Percentiles rank a stretch among this genome's conserved stretches.
These are phyloP conservation scores for Eulemur rubriventer DNA, from an alignment of 2,797 vertebrate species.

Conservation along the genomic window DNA sequence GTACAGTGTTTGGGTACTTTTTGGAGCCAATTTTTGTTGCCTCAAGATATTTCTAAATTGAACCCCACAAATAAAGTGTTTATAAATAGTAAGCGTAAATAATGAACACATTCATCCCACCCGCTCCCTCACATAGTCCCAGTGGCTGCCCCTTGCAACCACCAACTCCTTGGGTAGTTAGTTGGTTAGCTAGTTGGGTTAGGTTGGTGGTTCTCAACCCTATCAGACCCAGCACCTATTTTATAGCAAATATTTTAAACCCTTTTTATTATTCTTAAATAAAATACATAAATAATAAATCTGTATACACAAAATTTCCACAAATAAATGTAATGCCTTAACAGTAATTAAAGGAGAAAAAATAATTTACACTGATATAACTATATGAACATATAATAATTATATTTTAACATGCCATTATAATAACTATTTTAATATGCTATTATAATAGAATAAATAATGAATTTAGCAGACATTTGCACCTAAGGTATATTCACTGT, in stretches of 20 bases:
- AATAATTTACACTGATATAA: neutral
- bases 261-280: neutral
- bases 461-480: neutral
- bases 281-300: slow-evolving; percentile 17
- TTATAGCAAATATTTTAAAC: neutral
- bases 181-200: neutral
- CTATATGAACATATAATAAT: neutral
- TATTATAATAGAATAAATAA: neutral
- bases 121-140: neutral
- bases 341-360: neutral
- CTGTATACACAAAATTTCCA: neutral
- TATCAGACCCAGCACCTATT: neutral
- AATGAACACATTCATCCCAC: neutral
- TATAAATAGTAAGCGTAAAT: slow-evolving; percentile 37
- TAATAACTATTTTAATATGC: neutral
- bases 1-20: neutral
- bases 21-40: slow-evolving; percentile 4
- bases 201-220: neutral
- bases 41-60: slow-evolving; percentile 25
- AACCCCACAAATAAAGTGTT: slow-evolving; percentile 9
- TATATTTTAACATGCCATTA: neutral
- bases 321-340: neutral
- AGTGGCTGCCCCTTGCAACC: neutral
- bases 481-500: neutral
- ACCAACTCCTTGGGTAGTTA: neutral